phyloP scores from a whole-genome alignment of 2,113 vertebrate genomes.

The Corythaixoides concolor region DNA sequence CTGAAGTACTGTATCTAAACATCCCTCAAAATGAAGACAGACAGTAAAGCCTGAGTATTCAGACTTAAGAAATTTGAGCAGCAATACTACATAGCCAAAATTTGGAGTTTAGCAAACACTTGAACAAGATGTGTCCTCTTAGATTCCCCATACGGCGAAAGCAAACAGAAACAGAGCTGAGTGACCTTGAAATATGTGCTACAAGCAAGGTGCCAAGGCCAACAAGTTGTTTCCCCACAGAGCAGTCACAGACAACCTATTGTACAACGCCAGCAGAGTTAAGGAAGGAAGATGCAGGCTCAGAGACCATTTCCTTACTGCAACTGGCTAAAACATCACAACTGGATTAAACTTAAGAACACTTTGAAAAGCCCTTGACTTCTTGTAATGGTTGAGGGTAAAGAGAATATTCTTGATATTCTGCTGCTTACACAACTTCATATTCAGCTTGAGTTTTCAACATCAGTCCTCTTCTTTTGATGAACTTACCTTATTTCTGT shows the following conservation, averaged over 20 bases:
- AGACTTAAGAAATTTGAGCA: neutral
- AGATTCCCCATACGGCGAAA: neutral
- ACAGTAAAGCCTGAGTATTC: neutral
- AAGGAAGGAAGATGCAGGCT: neutral
- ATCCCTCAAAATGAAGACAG: neutral
- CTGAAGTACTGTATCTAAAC: neutral
- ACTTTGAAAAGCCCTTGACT: too few species aligned
- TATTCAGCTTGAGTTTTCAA: neutral
- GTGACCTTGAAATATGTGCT: neutral
- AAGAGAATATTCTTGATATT: neutral
- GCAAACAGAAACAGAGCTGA: neutral
- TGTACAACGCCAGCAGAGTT: rapidly evolving
- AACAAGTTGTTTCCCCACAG: neutral
- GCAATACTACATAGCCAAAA: neutral
- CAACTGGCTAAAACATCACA: neutral
- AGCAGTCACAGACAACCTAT: neutral
- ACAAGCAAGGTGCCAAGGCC: neutral
- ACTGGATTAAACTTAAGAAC: neutral
- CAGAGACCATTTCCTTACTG: neutral
- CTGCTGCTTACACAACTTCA: neutral
- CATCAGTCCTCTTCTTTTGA: neutral
- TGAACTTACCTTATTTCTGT: neutral
- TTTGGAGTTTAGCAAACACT: neutral
- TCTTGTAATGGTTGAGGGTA: too few species aligned
- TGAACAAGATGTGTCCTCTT: neutral